Evolutionary conservation across 2,797 vertebrate species (phyloP).

Genomic region (Anabacerthia variegaticeps): DNA sequence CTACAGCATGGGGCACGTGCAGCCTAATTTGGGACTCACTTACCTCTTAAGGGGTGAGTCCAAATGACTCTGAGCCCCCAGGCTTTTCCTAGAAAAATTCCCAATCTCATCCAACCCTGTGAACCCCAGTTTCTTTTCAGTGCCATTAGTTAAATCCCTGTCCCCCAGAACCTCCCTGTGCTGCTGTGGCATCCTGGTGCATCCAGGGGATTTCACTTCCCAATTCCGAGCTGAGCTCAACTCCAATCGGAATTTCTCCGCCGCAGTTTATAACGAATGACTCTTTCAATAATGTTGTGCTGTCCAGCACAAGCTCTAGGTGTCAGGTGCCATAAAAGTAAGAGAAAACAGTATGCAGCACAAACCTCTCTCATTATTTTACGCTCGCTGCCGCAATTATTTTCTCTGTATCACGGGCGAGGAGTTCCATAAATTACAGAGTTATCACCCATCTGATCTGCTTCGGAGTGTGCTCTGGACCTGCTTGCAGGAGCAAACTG

Average conservation of each 20-base stretch:
- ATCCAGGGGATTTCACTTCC: background rate
- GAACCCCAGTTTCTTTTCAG: background rate
- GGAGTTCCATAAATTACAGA: constrained; percentile 25
- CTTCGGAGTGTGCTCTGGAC: background rate
- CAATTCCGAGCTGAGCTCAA: background rate
- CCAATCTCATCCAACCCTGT: background rate
- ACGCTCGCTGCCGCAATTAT: constrained; percentile 7
- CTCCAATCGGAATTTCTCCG: background rate
- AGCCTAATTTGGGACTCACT: background rate
- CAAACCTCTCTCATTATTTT: constrained; percentile 9
- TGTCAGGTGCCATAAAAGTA: constrained; percentile 22
- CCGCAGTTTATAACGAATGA: background rate
- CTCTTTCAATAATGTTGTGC: background rate
- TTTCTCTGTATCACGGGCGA: background rate
- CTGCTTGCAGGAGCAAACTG: background rate
- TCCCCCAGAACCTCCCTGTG: background rate
- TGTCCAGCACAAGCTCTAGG: background rate
- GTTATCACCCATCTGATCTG: constrained; percentile 21
- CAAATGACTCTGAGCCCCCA: background rate
- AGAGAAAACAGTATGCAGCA: background rate
- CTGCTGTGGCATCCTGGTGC: background rate
- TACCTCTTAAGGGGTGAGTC: accelerated
- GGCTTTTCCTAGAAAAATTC: background rate
- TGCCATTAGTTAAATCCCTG: background rate
- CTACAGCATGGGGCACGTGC: accelerated